These are phyloP conservation scores for Ascidia mentula DNA, from an alignment of 23 tunicate genomes.

Conservation along the genomic window DNA sequence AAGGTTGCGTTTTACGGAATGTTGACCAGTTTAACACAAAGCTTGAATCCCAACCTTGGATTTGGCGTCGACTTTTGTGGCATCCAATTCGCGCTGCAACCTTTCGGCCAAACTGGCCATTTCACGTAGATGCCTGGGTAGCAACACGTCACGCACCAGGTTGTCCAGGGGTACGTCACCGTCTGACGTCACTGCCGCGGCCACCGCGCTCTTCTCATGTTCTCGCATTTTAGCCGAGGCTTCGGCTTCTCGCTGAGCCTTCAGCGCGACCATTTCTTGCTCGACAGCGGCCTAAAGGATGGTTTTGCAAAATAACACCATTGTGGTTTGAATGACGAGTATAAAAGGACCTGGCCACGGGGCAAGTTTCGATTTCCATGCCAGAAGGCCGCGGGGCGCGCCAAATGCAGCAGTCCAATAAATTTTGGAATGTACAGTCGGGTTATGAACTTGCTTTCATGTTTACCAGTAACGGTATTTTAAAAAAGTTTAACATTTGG, in stretches of 20 bases:
- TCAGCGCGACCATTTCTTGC: conserved; percentile 49
- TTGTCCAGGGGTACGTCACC: conserved; percentile 32
- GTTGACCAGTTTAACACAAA: too few relatives aligned
- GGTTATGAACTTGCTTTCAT: too few relatives aligned
- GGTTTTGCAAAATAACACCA: background rate
- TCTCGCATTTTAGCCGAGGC: conserved; percentile 18
- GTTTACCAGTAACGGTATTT: too few relatives aligned
- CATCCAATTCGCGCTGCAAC: conserved; percentile 63
- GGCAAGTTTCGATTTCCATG: too few relatives aligned
- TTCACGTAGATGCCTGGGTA: conserved; percentile 79
- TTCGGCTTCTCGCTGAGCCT: conserved; percentile 37
- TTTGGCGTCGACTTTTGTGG: conserved; percentile 50
- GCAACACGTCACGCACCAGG: conserved; percentile 69
- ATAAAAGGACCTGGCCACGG: too few relatives aligned
- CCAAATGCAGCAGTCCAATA: too few relatives aligned
- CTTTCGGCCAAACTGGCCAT: conserved; percentile 62
- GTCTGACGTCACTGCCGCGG: conserved; percentile 7
- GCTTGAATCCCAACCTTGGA: conserved; percentile 56
- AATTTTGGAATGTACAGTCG: too few relatives aligned
- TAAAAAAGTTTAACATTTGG: too few relatives aligned
- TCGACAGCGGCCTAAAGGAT: conserved; percentile 64
- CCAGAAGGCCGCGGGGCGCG: too few relatives aligned
- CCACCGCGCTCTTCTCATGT: conserved; percentile 43
- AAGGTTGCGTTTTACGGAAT: too few relatives aligned
- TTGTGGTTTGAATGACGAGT: too few relatives aligned